phyloP scores from a whole-genome alignment of 2,113 vertebrate species.

The Phodopus roborovskii region DNA sequence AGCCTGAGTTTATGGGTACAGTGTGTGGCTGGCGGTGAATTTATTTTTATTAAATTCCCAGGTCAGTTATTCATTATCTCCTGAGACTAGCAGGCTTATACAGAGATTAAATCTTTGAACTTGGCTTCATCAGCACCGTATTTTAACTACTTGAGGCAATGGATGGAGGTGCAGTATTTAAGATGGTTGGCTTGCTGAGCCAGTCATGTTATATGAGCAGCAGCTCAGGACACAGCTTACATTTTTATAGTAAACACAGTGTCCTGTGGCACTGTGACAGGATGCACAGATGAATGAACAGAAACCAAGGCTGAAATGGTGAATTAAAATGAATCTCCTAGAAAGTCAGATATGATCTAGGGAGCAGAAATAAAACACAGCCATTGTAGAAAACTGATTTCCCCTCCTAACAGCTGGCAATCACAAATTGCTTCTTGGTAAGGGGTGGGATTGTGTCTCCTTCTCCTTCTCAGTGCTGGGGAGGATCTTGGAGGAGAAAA shows the following conservation, averaged over 20 bases:
- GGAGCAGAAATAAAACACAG: not conserved
- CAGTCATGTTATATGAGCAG: not conserved
- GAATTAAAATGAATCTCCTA: constrained; percentile 27
- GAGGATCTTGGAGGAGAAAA: not conserved
- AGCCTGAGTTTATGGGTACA: not conserved
- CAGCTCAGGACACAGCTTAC: not conserved
- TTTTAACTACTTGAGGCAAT: not conserved
- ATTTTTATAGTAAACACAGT: not conserved
- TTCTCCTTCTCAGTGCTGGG: not conserved
- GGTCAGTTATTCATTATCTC: constrained; percentile 44
- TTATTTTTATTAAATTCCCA: constrained; percentile 47
- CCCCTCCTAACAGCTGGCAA: not conserved
- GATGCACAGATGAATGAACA: not conserved
- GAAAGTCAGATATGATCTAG: not conserved
- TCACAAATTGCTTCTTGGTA: not conserved
- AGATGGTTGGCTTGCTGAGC: not conserved
- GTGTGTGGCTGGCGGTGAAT: not conserved
- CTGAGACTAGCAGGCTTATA: not conserved
- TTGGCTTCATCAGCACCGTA: not conserved
- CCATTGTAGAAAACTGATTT: too few relatives aligned
- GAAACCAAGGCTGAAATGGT: not conserved
- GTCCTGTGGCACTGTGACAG: not conserved
- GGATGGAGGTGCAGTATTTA: not conserved
- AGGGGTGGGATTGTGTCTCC: not conserved
- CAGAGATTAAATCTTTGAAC: not conserved